Percentiles rank a stretch among this genome's conserved stretches.
These are phyloP conservation scores for Thecocarcelia acutangulata DNA, from an alignment of 2,888 invertebrate species.

Conservation along the genomic window DNA sequence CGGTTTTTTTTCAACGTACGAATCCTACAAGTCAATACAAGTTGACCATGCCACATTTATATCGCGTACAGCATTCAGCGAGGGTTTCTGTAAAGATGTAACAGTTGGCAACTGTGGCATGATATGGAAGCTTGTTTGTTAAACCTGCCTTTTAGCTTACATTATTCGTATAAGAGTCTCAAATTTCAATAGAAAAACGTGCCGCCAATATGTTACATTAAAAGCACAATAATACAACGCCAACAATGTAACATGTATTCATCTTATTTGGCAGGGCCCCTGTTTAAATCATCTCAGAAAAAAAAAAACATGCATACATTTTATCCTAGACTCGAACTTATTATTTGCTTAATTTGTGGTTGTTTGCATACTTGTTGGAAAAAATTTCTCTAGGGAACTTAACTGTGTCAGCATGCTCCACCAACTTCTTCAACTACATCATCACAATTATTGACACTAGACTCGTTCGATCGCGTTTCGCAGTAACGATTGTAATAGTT, in stretches of 20 bases:
- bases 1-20: too few relatives aligned
- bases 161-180: conserved; percentile 63
- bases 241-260: conserved; percentile 2
- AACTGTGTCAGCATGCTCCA: conserved; percentile 71
- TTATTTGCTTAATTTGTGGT: conserved; percentile 29
- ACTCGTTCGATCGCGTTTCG: conserved; percentile 1
- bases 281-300: conserved; percentile 20
- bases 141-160: background rate
- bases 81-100: conserved; percentile 30
- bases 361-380: conserved; percentile 20
- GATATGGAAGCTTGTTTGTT: conserved; percentile 40
- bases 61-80: too few relatives aligned
- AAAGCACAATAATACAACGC: conserved; percentile 9
- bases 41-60: conserved; percentile 61
- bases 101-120: conserved; percentile 1
- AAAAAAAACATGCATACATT: background rate
- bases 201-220: conserved; percentile 49
- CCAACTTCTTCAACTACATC: conserved; percentile 44
- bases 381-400: conserved; percentile 71
- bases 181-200: conserved; percentile 66
- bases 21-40: conserved; percentile 58
- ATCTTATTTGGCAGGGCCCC: conserved; percentile 29
- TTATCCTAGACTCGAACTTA: background rate
- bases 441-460: conserved; percentile 15
- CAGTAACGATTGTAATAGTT: background rate